Percentiles rank a stretch among this genome's conserved stretches.
Conservation (phyloP, 1,140 invertebrate species). For the Palaemon carinicauda region DNA sequence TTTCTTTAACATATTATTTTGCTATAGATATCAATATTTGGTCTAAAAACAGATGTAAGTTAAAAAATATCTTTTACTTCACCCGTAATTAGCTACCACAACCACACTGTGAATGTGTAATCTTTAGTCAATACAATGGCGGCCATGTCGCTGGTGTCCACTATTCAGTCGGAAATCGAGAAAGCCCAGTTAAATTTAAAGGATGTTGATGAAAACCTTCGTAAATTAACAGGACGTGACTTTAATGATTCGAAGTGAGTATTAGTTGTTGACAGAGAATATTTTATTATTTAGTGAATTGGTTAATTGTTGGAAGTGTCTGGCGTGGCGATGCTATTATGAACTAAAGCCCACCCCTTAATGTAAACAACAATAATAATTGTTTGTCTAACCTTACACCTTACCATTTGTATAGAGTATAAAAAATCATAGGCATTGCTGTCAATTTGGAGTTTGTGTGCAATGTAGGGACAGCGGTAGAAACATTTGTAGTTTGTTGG, state of each 20-base stretch:
- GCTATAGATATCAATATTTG: no score
- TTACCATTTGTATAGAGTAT: neutral
- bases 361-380: no score
- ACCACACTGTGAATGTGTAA: no score
- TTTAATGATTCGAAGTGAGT: conserved; percentile 51
- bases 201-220: conserved; percentile 46
- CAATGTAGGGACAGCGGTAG: no score
- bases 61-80: no score
- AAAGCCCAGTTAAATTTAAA: conserved; percentile 37
- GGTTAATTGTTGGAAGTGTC: neutral
- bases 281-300: neutral
- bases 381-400: neutral
- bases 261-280: neutral
- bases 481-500: no score
- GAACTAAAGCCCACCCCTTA: no score
- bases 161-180: conserved; percentile 48
- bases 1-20: no score
- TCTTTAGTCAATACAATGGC: neutral
- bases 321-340: no score
- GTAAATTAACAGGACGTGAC: conserved; percentile 44
- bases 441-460: no score
- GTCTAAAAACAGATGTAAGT: no score
- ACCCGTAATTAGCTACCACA: no score
- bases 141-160: conserved; percentile 22
- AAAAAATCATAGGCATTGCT: neutral